Base-by-base conservation (phyloP, 2,113 vertebrate genomes). In the Athene cunicularia region DNA sequence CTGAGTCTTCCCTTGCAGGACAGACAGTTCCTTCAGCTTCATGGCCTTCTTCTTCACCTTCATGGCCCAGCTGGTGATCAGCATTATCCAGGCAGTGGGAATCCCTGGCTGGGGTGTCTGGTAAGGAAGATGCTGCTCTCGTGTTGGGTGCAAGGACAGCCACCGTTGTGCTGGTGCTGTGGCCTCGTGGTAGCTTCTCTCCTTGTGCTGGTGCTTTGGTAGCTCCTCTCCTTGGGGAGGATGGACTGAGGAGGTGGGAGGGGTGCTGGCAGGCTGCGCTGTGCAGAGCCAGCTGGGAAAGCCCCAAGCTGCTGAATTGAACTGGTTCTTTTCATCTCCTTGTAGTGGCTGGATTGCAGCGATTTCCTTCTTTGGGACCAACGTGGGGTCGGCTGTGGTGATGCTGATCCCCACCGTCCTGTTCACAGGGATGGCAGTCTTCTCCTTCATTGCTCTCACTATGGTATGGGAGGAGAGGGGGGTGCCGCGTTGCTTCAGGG, bases 11-110 rank as follows among this genome's bases (percentile, higher is more conserved):
- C 97, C 86, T 98, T 95, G 37, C 93, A 99, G 99, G 99, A 99
- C 98, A 47, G 99, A 99, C 98, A 99, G 99, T 86, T 99, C 99
- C 85, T 99, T 99, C 98, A 99, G 99, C 97, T 99, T 99, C 98
- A 99, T 99, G 99, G 98, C 99, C 4, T 99, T 99, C 98, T 99
- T 99, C 97, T 99, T 99, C 95, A 99, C 99, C 60, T 99, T 99
- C 98, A 99, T 99, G 99, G 99, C 99, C 32, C 99, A 99, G 98
- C 96, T 99, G 95, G 99, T 99, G 94, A 99, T 99, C 97, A 99
- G 99, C 94, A 98, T 99, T 92, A 99, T 99, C 95, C 99, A 99
- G 95, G 98, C 99, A 1, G 99, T 99, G 33, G 99, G 99, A 28
- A 99, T 99, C 88, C 99, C 99, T 50, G 99, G 99, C 95, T 99